Base-by-base conservation (phyloP, 1,140 invertebrate genomes). In the Bombus huntii region DNA sequence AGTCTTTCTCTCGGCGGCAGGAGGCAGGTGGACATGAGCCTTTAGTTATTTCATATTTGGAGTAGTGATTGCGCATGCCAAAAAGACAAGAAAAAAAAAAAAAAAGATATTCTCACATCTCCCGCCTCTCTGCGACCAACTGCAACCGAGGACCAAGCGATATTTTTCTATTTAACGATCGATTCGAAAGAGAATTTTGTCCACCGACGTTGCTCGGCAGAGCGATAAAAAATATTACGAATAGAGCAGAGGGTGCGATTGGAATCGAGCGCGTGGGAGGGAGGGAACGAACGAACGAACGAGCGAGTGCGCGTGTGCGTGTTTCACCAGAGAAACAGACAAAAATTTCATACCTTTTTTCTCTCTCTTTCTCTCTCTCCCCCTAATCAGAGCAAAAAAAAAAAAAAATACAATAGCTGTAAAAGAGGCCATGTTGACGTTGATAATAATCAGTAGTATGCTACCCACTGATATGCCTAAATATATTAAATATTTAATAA, bases 11-110 rank as follows among this genome's bases (percentile, higher is more conserved):
- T 92, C 91, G 87, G 90, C 92, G 91, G 90, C 93, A 91, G 93
- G 93, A 90, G 92, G 92, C 93, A 93, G 89, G 92, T 94, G 92
- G 93, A 95, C 92, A 94, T 94, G 93, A 95, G 92, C 92, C 93
- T 94, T 95, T 94, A 95, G 93, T 95, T 94, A 94, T 91, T 95
- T 94, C 92, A 94, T 95, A 94, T 94, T 95, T 95, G 93, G 93
- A 95, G 94, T 95, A 95, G 94, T 95, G 94, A 93, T 95, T 95
- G 95, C 92, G 95, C 95, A 95, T 95, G 95, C 93, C 91, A 93
- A 93, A 92, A 91, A 80, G 80, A 91, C 88, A 87, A 80, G 93
- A 93, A 92, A 91, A 87, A 37, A 37, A 34, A 34, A 37, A 37
- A 37, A 93, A 93, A 87, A 88, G 83, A 95, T 93, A 95, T 95